phyloP scores from a whole-genome alignment of 2,888 invertebrate species.

The Nematopogon swammerdamellus region DNA sequence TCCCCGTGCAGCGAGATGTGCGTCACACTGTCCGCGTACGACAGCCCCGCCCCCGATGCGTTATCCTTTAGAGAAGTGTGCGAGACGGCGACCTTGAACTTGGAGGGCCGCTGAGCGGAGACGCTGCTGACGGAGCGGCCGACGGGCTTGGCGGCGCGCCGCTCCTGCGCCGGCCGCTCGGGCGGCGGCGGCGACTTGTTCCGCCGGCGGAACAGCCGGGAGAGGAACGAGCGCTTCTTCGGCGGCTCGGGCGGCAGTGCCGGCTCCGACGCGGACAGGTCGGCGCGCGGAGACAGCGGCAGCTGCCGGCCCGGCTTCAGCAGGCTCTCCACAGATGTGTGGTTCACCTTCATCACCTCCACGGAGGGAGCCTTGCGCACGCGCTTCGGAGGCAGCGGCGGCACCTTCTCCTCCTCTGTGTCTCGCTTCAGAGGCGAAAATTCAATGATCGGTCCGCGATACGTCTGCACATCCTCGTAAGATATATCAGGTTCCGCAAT shows the following conservation, averaged over 20 bases:
- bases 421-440: constrained; percentile 51
- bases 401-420: constrained; percentile 58
- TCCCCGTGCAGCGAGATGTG: constrained; percentile 66
- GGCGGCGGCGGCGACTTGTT: constrained; percentile 46
- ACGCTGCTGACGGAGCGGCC: constrained; percentile 61
- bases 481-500: constrained; percentile 44
- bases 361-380: constrained; percentile 51
- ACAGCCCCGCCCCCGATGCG: constrained; percentile 33
- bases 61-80: constrained; percentile 42
- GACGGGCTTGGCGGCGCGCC: constrained; percentile 33
- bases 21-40: constrained; percentile 58
- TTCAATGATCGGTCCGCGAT: constrained; percentile 52
- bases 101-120: constrained; percentile 55
- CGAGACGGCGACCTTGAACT: constrained; percentile 37
- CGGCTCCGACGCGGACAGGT: constrained; percentile 34
- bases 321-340: constrained; percentile 34
- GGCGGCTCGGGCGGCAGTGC: constrained; percentile 33
- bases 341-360: constrained; percentile 37
- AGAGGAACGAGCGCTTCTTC: constrained; percentile 47
- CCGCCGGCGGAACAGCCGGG: constrained; percentile 40
- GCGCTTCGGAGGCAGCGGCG: constrained; percentile 80
- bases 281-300: constrained; percentile 18
- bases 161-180: constrained; percentile 27
- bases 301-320: constrained; percentile 34
- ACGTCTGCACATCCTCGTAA: constrained; percentile 57